Evolutionary conservation across 1,140 invertebrate genomes (phyloP), one percentile per base, ranked within the genome.

Genomic region (Neodiprion lecontei): DNA sequence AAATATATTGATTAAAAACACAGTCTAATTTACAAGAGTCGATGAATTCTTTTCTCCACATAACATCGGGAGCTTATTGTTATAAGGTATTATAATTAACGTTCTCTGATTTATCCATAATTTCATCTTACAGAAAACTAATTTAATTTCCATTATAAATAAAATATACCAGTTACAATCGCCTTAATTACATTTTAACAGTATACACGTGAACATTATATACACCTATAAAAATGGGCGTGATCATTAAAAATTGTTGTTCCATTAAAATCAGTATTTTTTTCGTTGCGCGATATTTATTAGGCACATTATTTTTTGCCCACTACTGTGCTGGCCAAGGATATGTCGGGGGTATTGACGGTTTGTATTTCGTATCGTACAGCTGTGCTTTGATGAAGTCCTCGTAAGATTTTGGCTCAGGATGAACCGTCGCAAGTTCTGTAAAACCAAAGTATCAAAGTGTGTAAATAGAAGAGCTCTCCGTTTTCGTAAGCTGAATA

Each of bases 311-410:
- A 40, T 40, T 40, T 40, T 40, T 40, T 40, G 28, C 28, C 28
- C 80, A 87, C 73, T 86, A 81, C 79, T 89, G 88, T 28, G 28
- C 28, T 40, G 94, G 94, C 92, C 93, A 95, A 50, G 88, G 66
- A 85, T 95, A 95, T 49, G 90, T 85, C 21, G 88, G 85, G 75
- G 95, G 94, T 78, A 95, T 79, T 14, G 94, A 92, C 48, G 91
- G 87, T 69, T 89, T 84, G 85, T 96, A 97, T 67, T 87, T 88
- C 72, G 91, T 91, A 84, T 95, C 92, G 85, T 96, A 97, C 86
- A 95, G 92, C 85, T 96, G 95, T 11, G 93, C 92, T 85, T 92
- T 93, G 77, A 97, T 92, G 82, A 96, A 97, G 75, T 89, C 90
- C 79, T 91, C 88, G 83, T 92, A 94, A 84, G 96, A 90, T 67